Base-by-base conservation (phyloP, 1,140 invertebrate species). In the Leguminivora glycinivorella region DNA sequence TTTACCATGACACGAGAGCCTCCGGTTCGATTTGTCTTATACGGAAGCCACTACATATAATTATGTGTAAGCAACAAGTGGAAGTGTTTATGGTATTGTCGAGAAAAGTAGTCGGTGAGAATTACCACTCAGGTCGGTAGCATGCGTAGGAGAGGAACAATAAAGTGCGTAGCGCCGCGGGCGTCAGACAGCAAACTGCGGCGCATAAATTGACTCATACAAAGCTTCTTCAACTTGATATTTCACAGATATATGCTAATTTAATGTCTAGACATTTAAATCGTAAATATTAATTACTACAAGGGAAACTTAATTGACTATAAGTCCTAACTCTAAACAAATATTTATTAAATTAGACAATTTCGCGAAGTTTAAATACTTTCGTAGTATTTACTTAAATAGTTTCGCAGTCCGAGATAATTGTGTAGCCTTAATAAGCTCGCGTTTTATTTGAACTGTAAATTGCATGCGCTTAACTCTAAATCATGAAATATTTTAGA, bases 141-240 rank as follows among this genome's bases (percentile, higher is more conserved):
- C 58, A 63, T 63, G 58, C 58, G 58, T 63, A 63, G 58, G 58
- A 34, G 26, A 34, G 25, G 58, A 63, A 63, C 58, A 63, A 63
- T 63, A 63, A 63, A 63, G 58, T 34, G 58, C 58, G 58, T 63
- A 31, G 58, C 58, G 58, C 58, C 58, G 58, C 58, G 58, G 58
- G 58, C 58, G 26, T 63, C 58, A 34, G 58, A 29, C 58, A 29
- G 58, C 58, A 19, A 31, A 29, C 58, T 63, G 58, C 58, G 19
- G 56, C 52, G 19, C 26, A 70, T 63, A 70, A 70, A 70, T 63
- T 56, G 22, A 40, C 56, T 24, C 40, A 17, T 38, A 70, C 69
- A 70, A 70, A 70, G 69, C 69, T 40, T n/a, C 38, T 17, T 24
- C 66, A 70, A 70, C 69, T 63, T 63, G 29, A 19, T 58, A 52